Conservation (phyloP, 2,113 vertebrate genomes). For the Nesogale talazaci region DNA sequence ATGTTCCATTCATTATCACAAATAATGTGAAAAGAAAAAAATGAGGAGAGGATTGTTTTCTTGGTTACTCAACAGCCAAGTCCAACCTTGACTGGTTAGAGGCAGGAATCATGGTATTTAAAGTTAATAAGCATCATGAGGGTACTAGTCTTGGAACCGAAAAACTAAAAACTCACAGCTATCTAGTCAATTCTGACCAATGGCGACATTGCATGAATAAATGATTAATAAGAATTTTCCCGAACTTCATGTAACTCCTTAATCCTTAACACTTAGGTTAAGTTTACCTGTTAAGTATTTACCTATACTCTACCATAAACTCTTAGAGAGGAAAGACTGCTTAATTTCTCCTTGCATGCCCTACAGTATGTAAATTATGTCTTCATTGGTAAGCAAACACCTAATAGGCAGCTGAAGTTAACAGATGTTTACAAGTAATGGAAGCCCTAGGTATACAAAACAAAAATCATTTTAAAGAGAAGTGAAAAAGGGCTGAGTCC, state of each 20-base stretch:
- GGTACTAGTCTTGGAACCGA: not conserved
- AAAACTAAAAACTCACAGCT: not conserved
- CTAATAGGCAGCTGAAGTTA: not conserved
- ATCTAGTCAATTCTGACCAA: too few species aligned
- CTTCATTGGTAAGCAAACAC: not conserved
- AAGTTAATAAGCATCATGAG: not conserved
- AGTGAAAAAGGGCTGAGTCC: too few species aligned
- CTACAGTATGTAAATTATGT: not conserved
- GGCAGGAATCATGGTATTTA: not conserved
- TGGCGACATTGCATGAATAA: not conserved
- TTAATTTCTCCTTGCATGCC: not conserved
- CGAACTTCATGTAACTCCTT: conserved; percentile 4
- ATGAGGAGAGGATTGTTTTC: not conserved
- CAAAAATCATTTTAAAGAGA: not conserved
- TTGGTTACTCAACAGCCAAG: conserved; percentile 6
- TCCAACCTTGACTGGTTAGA: not conserved
- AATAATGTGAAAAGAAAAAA: conserved; percentile 33
- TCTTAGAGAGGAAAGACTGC: not conserved
- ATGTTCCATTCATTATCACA: conserved; percentile 8
- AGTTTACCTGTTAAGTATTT: not conserved
- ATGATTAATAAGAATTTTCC: not conserved
- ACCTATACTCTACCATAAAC: not conserved
- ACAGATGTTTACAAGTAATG: conserved; percentile 9
- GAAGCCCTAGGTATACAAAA: not conserved
- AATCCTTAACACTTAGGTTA: not conserved